These are phyloP conservation scores for Montipora capricornis DNA, from an alignment of 64 coral and sea anemone species.

Conservation along the genomic window DNA sequence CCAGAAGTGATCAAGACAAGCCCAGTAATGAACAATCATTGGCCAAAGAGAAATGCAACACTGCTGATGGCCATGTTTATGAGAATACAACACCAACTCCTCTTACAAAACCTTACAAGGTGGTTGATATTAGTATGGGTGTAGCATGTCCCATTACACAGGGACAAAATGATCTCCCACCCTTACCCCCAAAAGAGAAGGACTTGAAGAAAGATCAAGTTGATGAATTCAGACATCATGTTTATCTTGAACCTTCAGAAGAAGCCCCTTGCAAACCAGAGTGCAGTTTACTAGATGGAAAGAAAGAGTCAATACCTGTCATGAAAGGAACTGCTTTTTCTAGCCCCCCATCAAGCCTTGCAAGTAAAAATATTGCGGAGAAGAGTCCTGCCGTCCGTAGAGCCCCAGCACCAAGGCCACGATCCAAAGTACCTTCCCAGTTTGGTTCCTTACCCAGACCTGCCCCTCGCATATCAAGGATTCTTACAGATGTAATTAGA, in stretches of 20 bases:
- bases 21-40: not conserved
- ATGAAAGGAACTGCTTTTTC: not conserved
- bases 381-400: slow-evolving; percentile 5
- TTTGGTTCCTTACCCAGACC: slow-evolving; percentile 53
- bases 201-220: slow-evolving; percentile 30
- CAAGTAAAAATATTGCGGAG: not conserved
- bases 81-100: slow-evolving; percentile 55
- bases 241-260: slow-evolving; percentile 56
- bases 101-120: slow-evolving; percentile 66
- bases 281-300: slow-evolving; percentile 31
- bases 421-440: slow-evolving; percentile 57
- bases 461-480: slow-evolving; percentile 43
- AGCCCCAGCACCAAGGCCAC: slow-evolving; percentile 61
- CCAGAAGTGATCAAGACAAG: not conserved
- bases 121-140: slow-evolving; percentile 68
- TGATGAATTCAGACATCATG: slow-evolving; percentile 25
- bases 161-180: slow-evolving; percentile 45
- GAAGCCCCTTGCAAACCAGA: slow-evolving; percentile 5
- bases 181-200: slow-evolving; percentile 70
- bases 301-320: not conserved
- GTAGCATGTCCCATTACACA: slow-evolving; percentile 5
- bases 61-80: slow-evolving; percentile 17
- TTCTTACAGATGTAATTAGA: not conserved
- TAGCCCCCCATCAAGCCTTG: not conserved
- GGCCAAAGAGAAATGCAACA: not conserved